Evolutionary conservation across 2,797 vertebrate genomes (phyloP), one percentile per base, ranked within the genome.

Genomic region (Hephaestus fuliginosus): DNA sequence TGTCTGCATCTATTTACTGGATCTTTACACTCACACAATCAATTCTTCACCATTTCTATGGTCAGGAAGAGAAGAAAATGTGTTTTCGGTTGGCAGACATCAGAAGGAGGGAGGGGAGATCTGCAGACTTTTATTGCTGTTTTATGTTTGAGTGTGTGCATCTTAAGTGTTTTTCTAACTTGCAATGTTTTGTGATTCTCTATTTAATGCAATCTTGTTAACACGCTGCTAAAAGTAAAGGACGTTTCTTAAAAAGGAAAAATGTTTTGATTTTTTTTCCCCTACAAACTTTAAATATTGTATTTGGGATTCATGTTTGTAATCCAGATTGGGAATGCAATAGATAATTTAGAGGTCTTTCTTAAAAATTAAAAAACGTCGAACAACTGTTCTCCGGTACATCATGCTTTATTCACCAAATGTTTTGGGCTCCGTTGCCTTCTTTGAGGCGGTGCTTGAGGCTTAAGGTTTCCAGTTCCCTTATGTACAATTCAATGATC

Each of bases 291-390:
- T 28, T 0, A 5, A 53, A 67, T 73, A 28, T n/a, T 39, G n/a
- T 13, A 22, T 56, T 18, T 5, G 15, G 1, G 28, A 74, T 51
- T 41, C 18, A 28, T 74, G 57, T 10, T 63, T 56, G 18, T 28
- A 52, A 57, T 41, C 13, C 33, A 22, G 33, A 36, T 3, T 57
- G 9, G 18, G 20, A 30, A 11, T 25, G 10, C 22, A 9, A 51
- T 62, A 55, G 28, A 62, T 77, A 14, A 69, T 70, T 74, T 62
- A 52, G n/a, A 48, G 12, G 41, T 48, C 2, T 62, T 46, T 48
- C 48, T 69, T n/a, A 61, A 61, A 52, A 62, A 73, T 28, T 0
- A 20, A 74, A 69, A 43, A 22, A 62, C 17, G 43, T 57, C 13
- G 18, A 41, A 55, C 30, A 22, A 44, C 22, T 74, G 4, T 14